phyloP scores from a whole-genome alignment of 2,888 invertebrate genomes.

The Spicauda simplicius region DNA sequence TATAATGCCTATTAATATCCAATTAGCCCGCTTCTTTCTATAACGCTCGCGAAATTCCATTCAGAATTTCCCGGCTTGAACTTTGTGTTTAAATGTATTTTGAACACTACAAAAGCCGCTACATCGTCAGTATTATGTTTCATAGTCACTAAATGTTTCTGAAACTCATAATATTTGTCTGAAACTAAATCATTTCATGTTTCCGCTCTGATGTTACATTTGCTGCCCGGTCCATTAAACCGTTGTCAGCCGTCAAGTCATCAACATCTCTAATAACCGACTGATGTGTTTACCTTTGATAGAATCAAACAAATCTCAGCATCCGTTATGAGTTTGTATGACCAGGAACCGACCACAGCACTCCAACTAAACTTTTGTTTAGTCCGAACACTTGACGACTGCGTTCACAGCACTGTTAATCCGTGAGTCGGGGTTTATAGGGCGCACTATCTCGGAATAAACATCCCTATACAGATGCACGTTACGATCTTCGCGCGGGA shows the following conservation, averaged over 20 bases:
- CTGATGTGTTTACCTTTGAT: constrained; percentile 74
- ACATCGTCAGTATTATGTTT: constrained; percentile 54
- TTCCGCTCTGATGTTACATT: constrained; percentile 66
- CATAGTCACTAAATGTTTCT: constrained; percentile 51
- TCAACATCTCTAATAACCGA: constrained; percentile 63
- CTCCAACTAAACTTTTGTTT: constrained; percentile 53
- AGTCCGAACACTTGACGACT: constrained; percentile 32
- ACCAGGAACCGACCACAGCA: constrained; percentile 65
- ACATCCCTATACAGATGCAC: constrained; percentile 71
- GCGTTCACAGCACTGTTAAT: constrained; percentile 67
- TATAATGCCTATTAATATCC: constrained; percentile 30
- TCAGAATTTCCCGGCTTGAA: constrained; percentile 15
- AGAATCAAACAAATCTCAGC: constrained; percentile 75
- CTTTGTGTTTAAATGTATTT: background rate
- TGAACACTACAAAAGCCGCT: constrained; percentile 21
- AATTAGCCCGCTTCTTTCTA: constrained; percentile 26
- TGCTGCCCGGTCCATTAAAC: constrained; percentile 67
- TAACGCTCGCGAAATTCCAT: constrained; percentile 8
- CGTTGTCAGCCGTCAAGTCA: constrained; percentile 59
- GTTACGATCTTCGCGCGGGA: constrained; percentile 73
- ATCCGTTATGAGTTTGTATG: constrained; percentile 59
- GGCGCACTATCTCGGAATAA: constrained; percentile 76
- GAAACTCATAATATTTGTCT: constrained; percentile 59
- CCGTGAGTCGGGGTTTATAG: constrained; percentile 62
- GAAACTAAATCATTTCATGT: constrained; percentile 71